Evolutionary conservation across 2,113 vertebrate genomes (phyloP).

Genomic region (Benitochromis conjunctus): DNA sequence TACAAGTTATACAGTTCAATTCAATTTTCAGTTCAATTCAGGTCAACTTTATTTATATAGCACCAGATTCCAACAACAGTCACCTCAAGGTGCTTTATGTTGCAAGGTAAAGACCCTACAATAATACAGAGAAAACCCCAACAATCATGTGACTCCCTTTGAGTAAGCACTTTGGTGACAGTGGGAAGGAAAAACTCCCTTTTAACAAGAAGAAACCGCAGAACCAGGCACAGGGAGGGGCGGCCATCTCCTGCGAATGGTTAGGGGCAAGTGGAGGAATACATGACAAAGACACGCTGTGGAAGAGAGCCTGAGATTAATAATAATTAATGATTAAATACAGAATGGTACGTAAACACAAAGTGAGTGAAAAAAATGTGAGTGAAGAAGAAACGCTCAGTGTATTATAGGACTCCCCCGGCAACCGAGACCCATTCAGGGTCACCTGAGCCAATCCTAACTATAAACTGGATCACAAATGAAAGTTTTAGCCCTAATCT

Average conservation of each 20-base stretch:
- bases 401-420: rapidly evolving
- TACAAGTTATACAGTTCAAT: not conserved
- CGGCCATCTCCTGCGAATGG: rapidly evolving
- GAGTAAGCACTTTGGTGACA: not conserved
- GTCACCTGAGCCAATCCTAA: not conserved
- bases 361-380: not conserved
- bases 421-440: rapidly evolving
- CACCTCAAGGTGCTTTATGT: too few species aligned
- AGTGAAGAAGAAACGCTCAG: not conserved
- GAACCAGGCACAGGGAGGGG: not conserved
- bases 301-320: not conserved
- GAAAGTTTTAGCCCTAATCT: not conserved
- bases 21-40: not conserved
- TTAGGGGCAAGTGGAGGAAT: not conserved
- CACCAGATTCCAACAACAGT: not conserved
- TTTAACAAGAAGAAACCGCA: not conserved
- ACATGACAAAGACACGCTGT: not conserved
- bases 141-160: not conserved
- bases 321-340: not conserved
- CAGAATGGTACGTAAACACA: not conserved
- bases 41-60: not conserved
- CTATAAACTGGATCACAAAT: not conserved
- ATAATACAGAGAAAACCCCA: not conserved
- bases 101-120: too few species aligned
- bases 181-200: not conserved